These are phyloP conservation scores for Istiophorus platypterus DNA, from an alignment of 2,113 vertebrate species.

Conservation along the genomic window DNA sequence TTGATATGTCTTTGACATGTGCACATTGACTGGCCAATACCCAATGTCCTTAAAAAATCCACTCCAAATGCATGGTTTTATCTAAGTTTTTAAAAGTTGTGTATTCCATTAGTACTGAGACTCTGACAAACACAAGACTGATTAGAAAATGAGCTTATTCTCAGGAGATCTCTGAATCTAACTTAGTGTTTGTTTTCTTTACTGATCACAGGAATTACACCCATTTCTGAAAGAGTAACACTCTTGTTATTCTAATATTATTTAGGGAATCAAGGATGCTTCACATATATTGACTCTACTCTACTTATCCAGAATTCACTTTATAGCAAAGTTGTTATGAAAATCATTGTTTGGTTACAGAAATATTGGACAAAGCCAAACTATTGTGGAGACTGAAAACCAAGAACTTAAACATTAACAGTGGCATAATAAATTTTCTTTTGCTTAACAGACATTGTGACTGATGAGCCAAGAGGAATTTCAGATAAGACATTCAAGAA, in stretches of 20 bases:
- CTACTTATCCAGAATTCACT: neutral
- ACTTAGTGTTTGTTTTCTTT: neutral
- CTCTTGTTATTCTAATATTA: neutral
- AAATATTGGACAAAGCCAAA: neutral
- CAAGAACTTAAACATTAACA: neutral
- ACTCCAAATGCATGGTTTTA: neutral
- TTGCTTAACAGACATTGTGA: neutral
- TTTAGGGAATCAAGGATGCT: neutral
- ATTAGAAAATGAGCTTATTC: neutral
- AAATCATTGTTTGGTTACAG: neutral
- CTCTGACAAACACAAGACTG: neutral
- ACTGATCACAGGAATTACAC: neutral
- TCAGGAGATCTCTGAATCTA: constrained; percentile 14
- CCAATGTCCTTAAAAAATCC: neutral
- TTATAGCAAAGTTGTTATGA: neutral
- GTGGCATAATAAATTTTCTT: neutral
- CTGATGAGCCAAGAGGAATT: constrained; percentile 1
- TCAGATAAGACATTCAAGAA: neutral
- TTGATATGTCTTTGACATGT: neutral
- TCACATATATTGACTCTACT: neutral
- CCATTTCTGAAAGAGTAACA: neutral
- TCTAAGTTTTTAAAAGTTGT: constrained; percentile 8
- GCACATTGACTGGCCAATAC: constrained; percentile 5
- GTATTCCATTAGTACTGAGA: neutral
- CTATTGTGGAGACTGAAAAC: neutral